phyloP scores from a whole-genome alignment of 2,797 vertebrate species.

The Fratercula arctica region DNA sequence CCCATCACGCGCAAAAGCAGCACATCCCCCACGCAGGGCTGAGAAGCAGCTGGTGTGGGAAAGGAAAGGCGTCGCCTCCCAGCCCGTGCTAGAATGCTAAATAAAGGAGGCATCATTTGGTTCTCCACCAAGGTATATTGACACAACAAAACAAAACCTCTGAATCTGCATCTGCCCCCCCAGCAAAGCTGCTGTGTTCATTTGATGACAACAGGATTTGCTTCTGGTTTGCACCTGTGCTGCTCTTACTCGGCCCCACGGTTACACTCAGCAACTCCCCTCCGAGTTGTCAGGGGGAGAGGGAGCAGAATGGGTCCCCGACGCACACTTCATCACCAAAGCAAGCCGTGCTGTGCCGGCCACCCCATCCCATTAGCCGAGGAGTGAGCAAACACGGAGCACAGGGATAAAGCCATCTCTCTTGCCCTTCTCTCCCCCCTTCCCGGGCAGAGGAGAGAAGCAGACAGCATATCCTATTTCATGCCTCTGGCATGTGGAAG shows the following conservation, averaged over 20 bases:
- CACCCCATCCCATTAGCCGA: accelerated
- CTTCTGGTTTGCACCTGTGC: neutral
- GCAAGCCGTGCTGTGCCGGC: accelerated
- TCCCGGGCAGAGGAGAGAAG: neutral
- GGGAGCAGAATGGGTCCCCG: neutral
- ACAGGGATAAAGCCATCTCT: neutral
- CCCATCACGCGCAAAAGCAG: neutral
- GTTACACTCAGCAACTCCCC: neutral
- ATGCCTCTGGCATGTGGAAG: conserved; percentile 17
- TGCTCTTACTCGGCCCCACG: neutral
- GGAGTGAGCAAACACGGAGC: accelerated
- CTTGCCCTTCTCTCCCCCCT: neutral
- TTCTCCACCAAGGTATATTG: neutral
- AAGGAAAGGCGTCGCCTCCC: neutral
- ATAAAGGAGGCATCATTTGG: neutral
- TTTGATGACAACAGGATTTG: neutral
- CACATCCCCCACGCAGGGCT: accelerated
- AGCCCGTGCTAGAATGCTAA: neutral
- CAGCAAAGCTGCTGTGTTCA: neutral
- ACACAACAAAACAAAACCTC: neutral
- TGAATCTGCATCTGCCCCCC: neutral
- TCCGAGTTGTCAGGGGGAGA: accelerated
- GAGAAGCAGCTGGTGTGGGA: neutral
- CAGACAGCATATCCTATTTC: conserved; percentile 21
- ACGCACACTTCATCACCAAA: neutral